These are phyloP conservation scores for Onchidella celtica DNA, from an alignment of 2,888 invertebrate species.

Conservation along the genomic window DNA sequence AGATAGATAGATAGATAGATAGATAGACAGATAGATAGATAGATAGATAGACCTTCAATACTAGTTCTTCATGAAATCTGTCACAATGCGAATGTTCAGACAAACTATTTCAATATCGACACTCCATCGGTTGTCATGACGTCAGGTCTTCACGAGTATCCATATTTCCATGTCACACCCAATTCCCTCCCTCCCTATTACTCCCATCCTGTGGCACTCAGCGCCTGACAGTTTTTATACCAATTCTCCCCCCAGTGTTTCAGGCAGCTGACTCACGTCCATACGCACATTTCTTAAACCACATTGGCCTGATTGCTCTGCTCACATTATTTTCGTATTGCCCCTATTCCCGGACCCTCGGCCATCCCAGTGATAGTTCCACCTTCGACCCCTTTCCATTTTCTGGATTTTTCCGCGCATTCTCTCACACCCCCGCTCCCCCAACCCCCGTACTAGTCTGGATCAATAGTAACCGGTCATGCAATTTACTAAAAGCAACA, in stretches of 20 bases:
- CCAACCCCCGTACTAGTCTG: neutral
- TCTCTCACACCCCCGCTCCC: neutral
- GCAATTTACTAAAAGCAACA: slow-evolving; percentile 37
- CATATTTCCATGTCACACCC: neutral
- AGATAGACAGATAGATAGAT: too few species aligned
- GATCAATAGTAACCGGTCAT: slow-evolving; percentile 27
- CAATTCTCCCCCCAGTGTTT: neutral
- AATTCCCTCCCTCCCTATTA: neutral
- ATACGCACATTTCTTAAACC: too few species aligned
- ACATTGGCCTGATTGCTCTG: too few species aligned
- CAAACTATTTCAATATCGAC: too few species aligned
- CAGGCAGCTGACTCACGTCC: neutral
- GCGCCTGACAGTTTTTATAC: neutral
- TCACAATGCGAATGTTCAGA: too few species aligned
- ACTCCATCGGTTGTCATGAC: too few species aligned
- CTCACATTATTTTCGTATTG: too few species aligned
- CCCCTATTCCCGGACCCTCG: too few species aligned
- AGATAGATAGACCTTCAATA: too few species aligned
- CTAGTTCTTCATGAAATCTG: too few species aligned
- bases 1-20: too few species aligned
- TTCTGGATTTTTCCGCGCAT: slow-evolving; percentile 29
- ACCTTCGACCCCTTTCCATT: slow-evolving; percentile 28
- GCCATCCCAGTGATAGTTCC: too few species aligned
- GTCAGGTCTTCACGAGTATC: neutral
- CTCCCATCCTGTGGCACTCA: neutral